These are phyloP conservation scores for Protobothrops mucrosquamatus DNA, from an alignment of 2,113 vertebrate genomes.

Conservation along the genomic window DNA sequence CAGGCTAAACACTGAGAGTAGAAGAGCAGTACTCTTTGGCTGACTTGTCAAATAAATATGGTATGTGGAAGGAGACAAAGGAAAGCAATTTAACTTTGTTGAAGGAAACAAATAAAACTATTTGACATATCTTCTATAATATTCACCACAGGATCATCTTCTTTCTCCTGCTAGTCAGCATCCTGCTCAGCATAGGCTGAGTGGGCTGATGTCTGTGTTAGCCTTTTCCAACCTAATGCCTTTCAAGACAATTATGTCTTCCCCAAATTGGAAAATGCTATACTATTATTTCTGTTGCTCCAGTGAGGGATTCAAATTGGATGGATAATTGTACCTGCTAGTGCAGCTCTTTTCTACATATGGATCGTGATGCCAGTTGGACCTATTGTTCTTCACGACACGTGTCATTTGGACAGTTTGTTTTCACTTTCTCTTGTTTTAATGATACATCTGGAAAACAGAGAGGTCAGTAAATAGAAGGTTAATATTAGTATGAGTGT, in stretches of 20 bases:
- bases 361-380: neutral
- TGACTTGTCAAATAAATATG: neutral
- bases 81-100: neutral
- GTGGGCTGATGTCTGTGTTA: neutral
- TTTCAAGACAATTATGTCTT: neutral
- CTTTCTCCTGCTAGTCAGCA: neutral
- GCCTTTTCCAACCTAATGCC: neutral
- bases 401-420: neutral
- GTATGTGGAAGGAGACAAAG: neutral
- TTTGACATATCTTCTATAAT: neutral
- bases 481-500: neutral
- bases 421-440: neutral
- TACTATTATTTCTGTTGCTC: neutral
- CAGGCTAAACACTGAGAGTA: neutral
- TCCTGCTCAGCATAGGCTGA: neutral
- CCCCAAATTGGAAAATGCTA: neutral
- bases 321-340: neutral
- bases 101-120: neutral
- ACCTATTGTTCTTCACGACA: neutral
- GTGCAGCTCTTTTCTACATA: neutral
- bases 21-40: neutral
- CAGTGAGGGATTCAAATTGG: neutral
- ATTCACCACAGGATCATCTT: neutral
- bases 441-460: neutral
- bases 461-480: neutral